Evolutionary conservation across 1,140 invertebrate species (phyloP).

Genomic region (Neotoxoptera formosana): DNA sequence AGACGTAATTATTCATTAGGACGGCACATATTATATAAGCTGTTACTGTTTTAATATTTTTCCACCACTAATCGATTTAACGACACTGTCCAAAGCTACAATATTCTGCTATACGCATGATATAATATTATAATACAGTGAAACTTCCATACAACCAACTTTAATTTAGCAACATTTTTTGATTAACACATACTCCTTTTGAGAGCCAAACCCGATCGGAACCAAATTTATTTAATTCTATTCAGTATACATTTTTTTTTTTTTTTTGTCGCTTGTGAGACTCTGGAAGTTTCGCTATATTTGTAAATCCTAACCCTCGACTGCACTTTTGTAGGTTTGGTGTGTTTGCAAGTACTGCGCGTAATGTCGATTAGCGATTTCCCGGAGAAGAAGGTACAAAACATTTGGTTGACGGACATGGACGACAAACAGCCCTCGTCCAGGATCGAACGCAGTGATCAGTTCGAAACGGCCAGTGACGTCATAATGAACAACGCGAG

Average conservation of each 20-base stretch:
- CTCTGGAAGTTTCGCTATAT: no score
- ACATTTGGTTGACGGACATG: conserved; percentile 31
- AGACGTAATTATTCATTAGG: neutral
- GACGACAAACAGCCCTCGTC: neutral
- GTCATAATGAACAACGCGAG: neutral
- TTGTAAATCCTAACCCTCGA: neutral
- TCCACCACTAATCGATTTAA: neutral
- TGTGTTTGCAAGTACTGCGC: neutral
- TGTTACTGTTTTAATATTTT: neutral
- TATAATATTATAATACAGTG: neutral
- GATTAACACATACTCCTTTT: no score
- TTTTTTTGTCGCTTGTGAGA: no score
- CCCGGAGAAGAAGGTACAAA: neutral
- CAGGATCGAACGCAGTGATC: neutral
- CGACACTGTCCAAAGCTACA: neutral
- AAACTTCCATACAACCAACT: no score
- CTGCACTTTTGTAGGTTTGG: neutral
- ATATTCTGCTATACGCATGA: neutral
- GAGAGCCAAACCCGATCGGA: no score
- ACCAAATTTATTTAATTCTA: no score
- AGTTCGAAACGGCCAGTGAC: neutral
- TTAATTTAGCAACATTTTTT: no score
- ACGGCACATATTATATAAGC: accelerated
- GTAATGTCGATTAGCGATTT: neutral
- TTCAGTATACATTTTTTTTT: no score